These are phyloP conservation scores for Manduca sexta DNA, from an alignment of 1,140 invertebrate genomes.

Conservation along the genomic window DNA sequence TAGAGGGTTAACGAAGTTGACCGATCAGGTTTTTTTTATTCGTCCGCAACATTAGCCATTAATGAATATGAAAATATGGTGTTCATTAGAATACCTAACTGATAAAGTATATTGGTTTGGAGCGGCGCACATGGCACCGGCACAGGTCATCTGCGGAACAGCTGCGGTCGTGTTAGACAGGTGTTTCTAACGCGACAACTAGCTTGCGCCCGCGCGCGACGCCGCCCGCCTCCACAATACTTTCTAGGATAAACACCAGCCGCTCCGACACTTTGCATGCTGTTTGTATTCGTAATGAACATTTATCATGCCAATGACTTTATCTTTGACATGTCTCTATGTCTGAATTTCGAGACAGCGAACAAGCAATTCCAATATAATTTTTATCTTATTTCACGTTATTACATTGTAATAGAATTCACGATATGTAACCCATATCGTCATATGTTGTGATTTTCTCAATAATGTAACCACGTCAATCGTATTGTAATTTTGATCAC, in stretches of 20 bases:
- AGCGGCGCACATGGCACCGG: slow-evolving; percentile 13
- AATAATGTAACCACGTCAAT: neutral
- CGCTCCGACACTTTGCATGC: neutral
- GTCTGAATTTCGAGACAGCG: too few relatives aligned
- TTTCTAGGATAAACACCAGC: neutral
- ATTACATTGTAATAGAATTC: too few relatives aligned
- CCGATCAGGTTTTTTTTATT: slow-evolving; percentile 8
- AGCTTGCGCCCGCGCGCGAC: slow-evolving; percentile 3
- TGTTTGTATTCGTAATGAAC: slow-evolving; percentile 5
- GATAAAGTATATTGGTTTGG: slow-evolving; percentile 19
- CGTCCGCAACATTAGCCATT: slow-evolving; percentile 4
- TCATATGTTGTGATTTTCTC: too few relatives aligned
- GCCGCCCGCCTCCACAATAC: neutral
- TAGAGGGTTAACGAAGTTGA: slow-evolving; percentile 14
- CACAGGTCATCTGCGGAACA: slow-evolving; percentile 39
- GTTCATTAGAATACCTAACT: slow-evolving; percentile 19
- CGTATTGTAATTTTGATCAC: slow-evolving; percentile 45
- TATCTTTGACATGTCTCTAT: neutral
- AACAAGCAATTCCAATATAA: too few relatives aligned
- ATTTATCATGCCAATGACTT: neutral
- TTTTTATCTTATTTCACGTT: too few relatives aligned
- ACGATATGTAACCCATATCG: too few relatives aligned
- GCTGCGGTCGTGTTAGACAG: slow-evolving; percentile 53
- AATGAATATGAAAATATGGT: slow-evolving; percentile 18
- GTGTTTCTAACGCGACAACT: slow-evolving; percentile 41